A percentile compares a stretch with the other conserved stretches of the same genome.
These are phyloP conservation scores for Dioctria rufipes DNA, from an alignment of 2,888 invertebrate genomes.

Conservation along the genomic window DNA sequence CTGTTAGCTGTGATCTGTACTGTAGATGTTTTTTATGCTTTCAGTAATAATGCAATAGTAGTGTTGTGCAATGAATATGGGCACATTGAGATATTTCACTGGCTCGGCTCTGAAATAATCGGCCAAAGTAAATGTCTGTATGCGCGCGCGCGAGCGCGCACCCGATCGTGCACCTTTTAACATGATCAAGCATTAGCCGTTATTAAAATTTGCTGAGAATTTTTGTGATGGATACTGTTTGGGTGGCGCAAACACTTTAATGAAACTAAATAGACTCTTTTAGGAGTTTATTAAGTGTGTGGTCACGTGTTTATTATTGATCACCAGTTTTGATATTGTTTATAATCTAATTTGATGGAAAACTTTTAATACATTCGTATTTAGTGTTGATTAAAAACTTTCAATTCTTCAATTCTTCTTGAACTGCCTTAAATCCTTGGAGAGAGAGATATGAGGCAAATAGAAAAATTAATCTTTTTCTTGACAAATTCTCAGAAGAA, in stretches of 20 bases:
- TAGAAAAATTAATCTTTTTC: no score
- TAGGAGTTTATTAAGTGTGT: slow-evolving; percentile 24
- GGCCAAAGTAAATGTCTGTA: slow-evolving; percentile 29
- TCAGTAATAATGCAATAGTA: slow-evolving; percentile 24
- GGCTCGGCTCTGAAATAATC: slow-evolving; percentile 14
- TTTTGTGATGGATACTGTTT: slow-evolving; percentile 35
- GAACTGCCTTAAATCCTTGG: no score
- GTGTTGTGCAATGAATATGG: slow-evolving; percentile 26
- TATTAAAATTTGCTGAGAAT: slow-evolving; percentile 17
- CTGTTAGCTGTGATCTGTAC: not conserved
- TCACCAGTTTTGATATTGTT: slow-evolving; percentile 7
- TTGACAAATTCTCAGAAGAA: no score
- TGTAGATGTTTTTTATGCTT: slow-evolving; percentile 13
- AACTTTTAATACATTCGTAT: no score
- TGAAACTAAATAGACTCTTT: slow-evolving; percentile 20
- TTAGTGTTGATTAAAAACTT: no score
- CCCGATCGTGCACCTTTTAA: not conserved
- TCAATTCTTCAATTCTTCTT: no score
- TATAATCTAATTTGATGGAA: no score
- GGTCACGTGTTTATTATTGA: slow-evolving; percentile 16
- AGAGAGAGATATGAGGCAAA: no score
- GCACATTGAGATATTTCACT: slow-evolving; percentile 38
- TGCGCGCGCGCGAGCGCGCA: not conserved
- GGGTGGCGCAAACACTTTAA: slow-evolving; percentile 47
- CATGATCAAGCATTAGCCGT: not conserved